Percentiles rank a stretch among this genome's conserved stretches.
Evolutionary conservation across 2,113 vertebrate species (phyloP).

Genomic region (Gallinago paraguaiae): DNA sequence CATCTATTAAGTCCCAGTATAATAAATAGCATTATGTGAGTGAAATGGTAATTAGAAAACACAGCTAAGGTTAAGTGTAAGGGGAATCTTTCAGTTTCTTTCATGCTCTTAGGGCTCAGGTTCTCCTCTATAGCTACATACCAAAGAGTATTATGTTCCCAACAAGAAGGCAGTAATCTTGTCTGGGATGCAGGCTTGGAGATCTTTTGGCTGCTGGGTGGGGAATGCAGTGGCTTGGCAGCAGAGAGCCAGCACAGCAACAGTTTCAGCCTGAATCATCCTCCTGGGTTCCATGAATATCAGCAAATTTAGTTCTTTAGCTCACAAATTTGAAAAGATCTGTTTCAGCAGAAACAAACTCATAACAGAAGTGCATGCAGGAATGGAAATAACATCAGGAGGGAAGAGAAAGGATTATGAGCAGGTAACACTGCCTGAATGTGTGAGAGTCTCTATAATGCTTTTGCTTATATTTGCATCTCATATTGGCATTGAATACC

Average conservation of each 20-base stretch:
- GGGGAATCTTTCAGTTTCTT: neutral
- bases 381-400: neutral
- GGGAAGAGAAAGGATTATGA: neutral
- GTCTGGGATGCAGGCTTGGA: neutral
- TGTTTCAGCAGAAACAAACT: neutral
- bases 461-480: neutral
- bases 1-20: neutral
- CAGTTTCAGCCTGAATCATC: neutral
- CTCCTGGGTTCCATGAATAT: fast-evolving
- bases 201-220: neutral
- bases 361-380: neutral
- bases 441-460: neutral
- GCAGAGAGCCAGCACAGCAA: fast-evolving
- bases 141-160: neutral
- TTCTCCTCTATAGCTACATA: neutral
- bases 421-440: neutral
- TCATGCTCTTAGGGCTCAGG: neutral
- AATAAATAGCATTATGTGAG: neutral
- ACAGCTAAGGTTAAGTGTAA: neutral
- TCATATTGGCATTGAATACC: neutral
- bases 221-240: conserved; percentile 32
- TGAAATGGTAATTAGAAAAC: neutral
- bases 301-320: neutral
- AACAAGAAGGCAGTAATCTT: neutral
- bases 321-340: neutral